Evolutionary conservation across 2,113 vertebrate species (phyloP), one percentile per base, ranked within the genome.

Genomic region (Tor tambroides): DNA sequence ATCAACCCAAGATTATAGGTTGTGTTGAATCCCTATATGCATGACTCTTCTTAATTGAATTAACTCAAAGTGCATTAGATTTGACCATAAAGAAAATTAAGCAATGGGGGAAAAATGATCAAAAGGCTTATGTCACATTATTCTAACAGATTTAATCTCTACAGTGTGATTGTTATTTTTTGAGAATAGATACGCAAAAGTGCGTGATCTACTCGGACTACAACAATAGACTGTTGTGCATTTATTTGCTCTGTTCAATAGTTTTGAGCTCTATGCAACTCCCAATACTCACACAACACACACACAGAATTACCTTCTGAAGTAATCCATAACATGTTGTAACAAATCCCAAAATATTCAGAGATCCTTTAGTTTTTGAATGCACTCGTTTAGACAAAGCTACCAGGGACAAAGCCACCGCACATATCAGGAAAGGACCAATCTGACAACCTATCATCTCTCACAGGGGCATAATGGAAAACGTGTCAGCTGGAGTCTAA

Each of bases 401-500:
- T 71, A 71, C 28, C 11, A 71, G 65, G 43, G 41, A 71, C 26
- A 83, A 54, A 83, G 63, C 28, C 65, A 71, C 65, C 0, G 46
- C 43, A 71, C 43, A 83, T 35, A 28, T 83, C 65, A 83, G 65
- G 49, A 78, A 32, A 56, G 43, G 63, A 26, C 30, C 30, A 26
- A n/a, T 6, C 46, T 81, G 67, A 87, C 80, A 89, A 51, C 26
- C 84, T 46, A 65, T 87, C 80, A 76, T 82, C 43, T 87, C n/a
- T n/a, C 80, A 75, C 86, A 56, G 54, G 38, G 32, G 41, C 21
- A 49, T 82, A 82, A 74, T 77, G 41, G 54, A 59, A 30, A 77
- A 49, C 8, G 30, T 41, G 61, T 77, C 54, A 87, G 59, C 46
- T 67, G 72, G 30, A 78, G 80, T 38, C 54, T 80, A 49, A 71